Base-by-base conservation (phyloP, 2,113 vertebrate species). In the Pseudorasbora parva region DNA sequence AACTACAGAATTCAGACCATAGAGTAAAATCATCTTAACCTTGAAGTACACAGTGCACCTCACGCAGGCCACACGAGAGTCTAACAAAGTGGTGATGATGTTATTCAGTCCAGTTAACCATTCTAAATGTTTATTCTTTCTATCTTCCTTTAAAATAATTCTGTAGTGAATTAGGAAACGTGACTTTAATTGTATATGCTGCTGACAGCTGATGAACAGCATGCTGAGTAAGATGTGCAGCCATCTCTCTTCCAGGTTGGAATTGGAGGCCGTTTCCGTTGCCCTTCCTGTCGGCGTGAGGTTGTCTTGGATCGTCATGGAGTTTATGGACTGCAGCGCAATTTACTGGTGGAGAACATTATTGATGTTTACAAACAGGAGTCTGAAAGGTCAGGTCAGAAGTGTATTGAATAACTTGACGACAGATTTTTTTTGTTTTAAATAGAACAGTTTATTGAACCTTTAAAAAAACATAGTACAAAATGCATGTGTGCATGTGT, bases 261-360 rank as follows among this genome's bases (percentile, higher is more conserved):
- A 2, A 94, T 84, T 78, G 95, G 82, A 83, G 94, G 84, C 64
- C 91, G 87, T 15, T 93, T 93, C 79, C 89, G 91, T 5, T 93
- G 92, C 75, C 91, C 93, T 1, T 90, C 91, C 78, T 95, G 95
- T 87, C 88, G 87, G 30, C 93, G 93, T 0, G 94, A 95, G 5
- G 94, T 95, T 66, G 90, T 95, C 78, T 89, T 96, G 90, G 95
- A 95, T 66, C 91, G 94, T 7, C 94, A 95, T n/a, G 94, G 95
- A 0, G 93, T 95, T 86, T 96, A 93, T 72, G 92, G 95, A 57
- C 92, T 95, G 25, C 95, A 91, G 33, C 86, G 95, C 1, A 96
- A 95, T 86, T 91, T 95, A 68, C 92, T 95, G 75, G 94, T 95
- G 37, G 94, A 95, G 87, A 96, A 94, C 91, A 95, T 95, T 84